These are phyloP conservation scores for Coccyzus lansbergi DNA, from an alignment of 2,797 vertebrate species.

Conservation along the genomic window DNA sequence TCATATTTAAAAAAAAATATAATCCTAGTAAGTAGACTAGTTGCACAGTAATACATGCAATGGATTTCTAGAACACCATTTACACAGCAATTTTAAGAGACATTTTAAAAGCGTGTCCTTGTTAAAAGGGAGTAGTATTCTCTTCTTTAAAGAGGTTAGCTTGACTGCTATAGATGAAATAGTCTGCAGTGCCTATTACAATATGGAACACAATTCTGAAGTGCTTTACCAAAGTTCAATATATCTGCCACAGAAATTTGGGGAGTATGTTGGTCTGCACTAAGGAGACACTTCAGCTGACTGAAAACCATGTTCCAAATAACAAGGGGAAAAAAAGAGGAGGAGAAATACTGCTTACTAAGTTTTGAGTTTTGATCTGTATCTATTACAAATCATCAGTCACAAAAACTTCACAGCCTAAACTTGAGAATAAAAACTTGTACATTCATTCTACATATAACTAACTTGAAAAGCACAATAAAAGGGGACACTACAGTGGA, in stretches of 20 bases:
- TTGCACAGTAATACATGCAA: conserved; percentile 3
- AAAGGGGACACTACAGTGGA: not conserved
- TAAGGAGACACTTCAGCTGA: not conserved
- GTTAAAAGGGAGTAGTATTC: not conserved
- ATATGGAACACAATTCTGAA: not conserved
- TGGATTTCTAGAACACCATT: not conserved
- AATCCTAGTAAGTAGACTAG: not conserved
- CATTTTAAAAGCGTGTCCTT: not conserved
- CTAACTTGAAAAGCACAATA: not conserved
- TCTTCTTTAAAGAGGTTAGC: not conserved
- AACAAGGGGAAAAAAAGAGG: not conserved
- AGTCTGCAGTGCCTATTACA: not conserved
- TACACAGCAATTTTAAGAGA: not conserved
- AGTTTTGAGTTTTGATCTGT: too few relatives aligned
- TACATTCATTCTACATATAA: not conserved
- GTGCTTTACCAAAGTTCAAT: not conserved
- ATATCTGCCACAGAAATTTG: not conserved
- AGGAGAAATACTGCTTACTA: not conserved
- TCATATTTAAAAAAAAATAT: not conserved
- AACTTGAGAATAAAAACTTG: not conserved
- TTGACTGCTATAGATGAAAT: conserved; percentile 11
- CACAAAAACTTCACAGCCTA: not conserved
- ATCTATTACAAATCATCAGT: not conserved
- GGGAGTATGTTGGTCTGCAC: not conserved
- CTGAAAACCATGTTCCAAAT: not conserved